Evolutionary conservation across 2,113 vertebrate genomes (phyloP).

Genomic region (Malurus cyaneus): DNA sequence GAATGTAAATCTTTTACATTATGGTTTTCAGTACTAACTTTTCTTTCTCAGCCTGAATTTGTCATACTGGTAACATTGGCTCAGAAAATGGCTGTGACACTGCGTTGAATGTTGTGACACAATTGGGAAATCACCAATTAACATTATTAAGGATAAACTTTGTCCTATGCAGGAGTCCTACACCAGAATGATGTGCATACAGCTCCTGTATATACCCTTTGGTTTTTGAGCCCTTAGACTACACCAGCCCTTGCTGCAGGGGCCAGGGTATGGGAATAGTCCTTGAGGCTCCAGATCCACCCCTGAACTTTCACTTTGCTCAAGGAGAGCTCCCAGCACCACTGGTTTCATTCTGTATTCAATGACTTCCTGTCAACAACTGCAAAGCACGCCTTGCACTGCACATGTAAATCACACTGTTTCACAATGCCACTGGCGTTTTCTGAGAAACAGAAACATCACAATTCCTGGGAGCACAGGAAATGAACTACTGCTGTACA

Average conservation of each 20-base stretch:
- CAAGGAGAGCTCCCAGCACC: not conserved
- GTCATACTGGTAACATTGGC: not conserved
- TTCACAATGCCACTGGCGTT: not conserved
- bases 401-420: not conserved
- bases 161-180: not conserved
- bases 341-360: not conserved
- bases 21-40: not conserved
- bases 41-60: not conserved
- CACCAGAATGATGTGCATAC: not conserved
- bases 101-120: not conserved
- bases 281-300: not conserved
- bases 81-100: not conserved
- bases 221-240: not conserved
- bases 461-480: not conserved
- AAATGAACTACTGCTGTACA: not conserved
- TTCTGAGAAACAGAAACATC: not conserved
- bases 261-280: not conserved
- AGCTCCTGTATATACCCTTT: fast-evolving
- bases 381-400: not conserved
- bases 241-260: not conserved
- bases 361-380: not conserved
- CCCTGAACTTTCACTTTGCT: not conserved
- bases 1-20: not conserved
- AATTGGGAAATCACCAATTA: not conserved
- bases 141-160: not conserved